Evolutionary conservation across 2,888 invertebrate species (phyloP), one percentile per base, ranked within the genome.

Genomic region (Hyposoter dolosus): DNA sequence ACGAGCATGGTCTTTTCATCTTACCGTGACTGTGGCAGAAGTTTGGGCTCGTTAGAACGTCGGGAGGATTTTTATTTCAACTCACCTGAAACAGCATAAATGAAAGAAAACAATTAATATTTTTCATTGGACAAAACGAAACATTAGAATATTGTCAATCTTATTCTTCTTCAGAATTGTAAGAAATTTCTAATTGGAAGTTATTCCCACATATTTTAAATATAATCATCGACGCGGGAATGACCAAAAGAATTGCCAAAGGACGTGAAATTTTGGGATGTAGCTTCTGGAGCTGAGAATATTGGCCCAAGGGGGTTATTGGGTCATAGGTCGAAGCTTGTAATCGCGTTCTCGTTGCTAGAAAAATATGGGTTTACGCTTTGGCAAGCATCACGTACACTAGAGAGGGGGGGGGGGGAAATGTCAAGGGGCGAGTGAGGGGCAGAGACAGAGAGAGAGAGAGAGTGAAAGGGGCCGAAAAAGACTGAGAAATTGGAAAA

Each of bases 71-170:
- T 23, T 15, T 3, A 72, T 10, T 60, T 68, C 23, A 74, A 83
- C 86, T 86, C 56, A 86, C 86, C 86, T 86, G 86, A 32, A 86
- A 86, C 74, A 86, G n/a, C 60, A 15, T n/a, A 53, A 56, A 66
- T 10, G 43, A 77, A 66, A 47, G 23, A 43, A n/a, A n/a, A 19
- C 9, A 72, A 53, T 45, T 40, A 23, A 32, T 50, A 28, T n/a
- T 56, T 23, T 23, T 12, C 19, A 23, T 66, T 35, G 23, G 19
- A 1, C 0, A 32, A 43, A n/a, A 50, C 40, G 32, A 47, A 28
- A 47, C 10, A 28, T 6, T n/a, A 40, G 19, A 9, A 12, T 6
- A 50, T 45, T 35, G 2, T 40, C 10, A 28, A 28, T 60, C 5
- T 28, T 28, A 15, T 56, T 23, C 17, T n/a, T 43, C 6, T 28